Evolutionary conservation across 2,113 vertebrate species (phyloP).

Genomic region (Pedetes capensis): DNA sequence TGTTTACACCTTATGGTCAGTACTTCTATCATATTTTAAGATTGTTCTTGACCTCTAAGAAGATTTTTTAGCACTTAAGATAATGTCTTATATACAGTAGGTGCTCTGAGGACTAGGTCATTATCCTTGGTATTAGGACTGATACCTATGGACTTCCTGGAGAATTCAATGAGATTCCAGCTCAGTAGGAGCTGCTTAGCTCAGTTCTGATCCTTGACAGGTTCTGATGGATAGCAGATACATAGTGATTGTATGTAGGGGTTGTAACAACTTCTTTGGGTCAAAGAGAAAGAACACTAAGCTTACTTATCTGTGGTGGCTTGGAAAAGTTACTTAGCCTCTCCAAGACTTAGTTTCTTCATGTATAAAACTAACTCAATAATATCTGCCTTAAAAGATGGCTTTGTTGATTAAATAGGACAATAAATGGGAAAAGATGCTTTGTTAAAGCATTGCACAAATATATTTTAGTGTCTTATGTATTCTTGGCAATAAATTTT

Average conservation of each 20-base stretch:
- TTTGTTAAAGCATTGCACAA: slow-evolving; percentile 2
- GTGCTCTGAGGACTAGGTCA: not conserved
- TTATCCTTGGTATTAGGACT: not conserved
- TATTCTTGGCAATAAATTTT: not conserved
- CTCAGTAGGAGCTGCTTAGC: not conserved
- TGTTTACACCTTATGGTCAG: not conserved
- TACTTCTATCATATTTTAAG: not conserved
- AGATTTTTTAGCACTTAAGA: not conserved
- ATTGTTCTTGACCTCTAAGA: not conserved
- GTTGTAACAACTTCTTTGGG: not conserved
- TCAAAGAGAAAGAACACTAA: not conserved
- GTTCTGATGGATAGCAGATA: not conserved
- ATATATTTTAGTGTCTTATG: not conserved
- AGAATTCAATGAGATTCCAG: not conserved
- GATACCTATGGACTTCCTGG: not conserved
- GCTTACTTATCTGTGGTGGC: not conserved
- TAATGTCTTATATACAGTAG: not conserved
- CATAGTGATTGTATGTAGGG: too few relatives aligned
- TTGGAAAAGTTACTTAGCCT: not conserved
- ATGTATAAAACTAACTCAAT: not conserved
- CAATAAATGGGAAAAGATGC: not conserved
- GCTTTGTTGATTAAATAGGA: slow-evolving; percentile 16
- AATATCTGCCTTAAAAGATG: not conserved
- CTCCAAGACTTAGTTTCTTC: not conserved
- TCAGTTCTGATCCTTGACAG: not conserved